phyloP scores from a whole-genome alignment of 2,797 vertebrate genomes.

The Myripristis jacobus region DNA sequence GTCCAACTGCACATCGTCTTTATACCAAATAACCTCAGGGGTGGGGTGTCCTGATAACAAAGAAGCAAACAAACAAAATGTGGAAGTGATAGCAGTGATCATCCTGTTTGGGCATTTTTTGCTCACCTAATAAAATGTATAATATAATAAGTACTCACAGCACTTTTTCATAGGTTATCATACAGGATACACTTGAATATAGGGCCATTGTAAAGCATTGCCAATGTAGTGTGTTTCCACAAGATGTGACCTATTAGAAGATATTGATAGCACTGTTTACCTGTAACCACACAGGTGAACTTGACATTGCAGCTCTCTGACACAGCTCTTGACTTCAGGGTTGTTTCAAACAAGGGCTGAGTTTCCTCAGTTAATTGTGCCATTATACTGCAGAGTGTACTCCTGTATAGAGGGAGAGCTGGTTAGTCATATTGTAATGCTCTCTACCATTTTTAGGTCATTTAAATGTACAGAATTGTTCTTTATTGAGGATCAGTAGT shows the following conservation, averaged over 20 bases:
- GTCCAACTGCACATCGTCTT: conserved; percentile 95
- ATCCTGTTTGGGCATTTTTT: too few relatives aligned
- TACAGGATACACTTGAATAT: background rate
- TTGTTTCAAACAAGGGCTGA: conserved; percentile 93
- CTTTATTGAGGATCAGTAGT: background rate
- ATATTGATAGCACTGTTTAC: conserved; percentile 75
- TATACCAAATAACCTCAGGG: conserved; percentile 96
- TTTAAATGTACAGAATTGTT: background rate
- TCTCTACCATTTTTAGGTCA: background rate
- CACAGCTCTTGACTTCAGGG: conserved; percentile 94
- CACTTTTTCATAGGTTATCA: too few relatives aligned
- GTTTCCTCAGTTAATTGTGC: conserved; percentile 96
- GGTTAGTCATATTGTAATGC: conserved; percentile 3
- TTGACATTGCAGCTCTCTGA: conserved; percentile 92
- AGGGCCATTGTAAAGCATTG: conserved; percentile 3
- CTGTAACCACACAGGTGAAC: conserved; percentile 95
- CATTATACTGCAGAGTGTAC: conserved; percentile 96
- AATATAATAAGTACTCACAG: too few relatives aligned
- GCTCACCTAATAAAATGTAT: too few relatives aligned
- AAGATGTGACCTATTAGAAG: background rate
- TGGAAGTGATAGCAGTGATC: background rate
- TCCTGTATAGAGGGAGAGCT: conserved; percentile 80
- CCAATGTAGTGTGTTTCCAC: background rate
- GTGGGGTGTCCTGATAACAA: conserved; percentile 87
- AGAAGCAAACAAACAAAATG: background rate